Evolutionary conservation across 1,140 invertebrate species (phyloP), one percentile per base, ranked within the genome.

Genomic region (Drosophila ambigua): DNA sequence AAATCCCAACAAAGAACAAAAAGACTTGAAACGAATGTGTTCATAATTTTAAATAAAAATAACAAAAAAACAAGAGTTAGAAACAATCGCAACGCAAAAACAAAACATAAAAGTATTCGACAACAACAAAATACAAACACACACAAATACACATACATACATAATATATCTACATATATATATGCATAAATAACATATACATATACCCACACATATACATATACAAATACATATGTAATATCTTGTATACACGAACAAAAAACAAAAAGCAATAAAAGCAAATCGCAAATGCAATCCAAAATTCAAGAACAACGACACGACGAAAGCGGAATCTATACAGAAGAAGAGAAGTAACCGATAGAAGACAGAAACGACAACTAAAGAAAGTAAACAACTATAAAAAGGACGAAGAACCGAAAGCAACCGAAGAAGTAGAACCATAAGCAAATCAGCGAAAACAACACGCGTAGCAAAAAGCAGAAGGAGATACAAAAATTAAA

Each of bases 21-120:
- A 87, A 87, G 83, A 87, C 83, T 87, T 76, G 41, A 72, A 61
- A 88, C 53, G 69, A 41, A 54, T 83, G 83, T 87, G 83, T 87
- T 87, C 83, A 87, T 87, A 88, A 88, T 87, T 82, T 88, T 87
- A 81, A 85, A 77, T 24, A 46, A 49, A 26, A 63, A 68, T 41
- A 73, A 52, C 16, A 64, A 65, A 44, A 44, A 45, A 53, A 43
- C 49, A 55, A 59, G 52, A 61, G 11, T 48, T 45, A 55, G n/a
- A 55, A 48, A 71, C 5, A 62, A 62, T 20, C 16, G 15, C n/a
- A 50, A 57, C 8, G 46, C 31, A 67, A 60, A 60, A 62, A 54
- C 35, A 49, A 57, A 41, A 67, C 64, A 35, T 59, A 61, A 68
- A 73, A 72, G 59, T 69, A 69, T 69, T 76, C 45, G 63, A 75